phyloP scores from a whole-genome alignment of 2,888 invertebrate genomes.

The Phaonia tiefii region DNA sequence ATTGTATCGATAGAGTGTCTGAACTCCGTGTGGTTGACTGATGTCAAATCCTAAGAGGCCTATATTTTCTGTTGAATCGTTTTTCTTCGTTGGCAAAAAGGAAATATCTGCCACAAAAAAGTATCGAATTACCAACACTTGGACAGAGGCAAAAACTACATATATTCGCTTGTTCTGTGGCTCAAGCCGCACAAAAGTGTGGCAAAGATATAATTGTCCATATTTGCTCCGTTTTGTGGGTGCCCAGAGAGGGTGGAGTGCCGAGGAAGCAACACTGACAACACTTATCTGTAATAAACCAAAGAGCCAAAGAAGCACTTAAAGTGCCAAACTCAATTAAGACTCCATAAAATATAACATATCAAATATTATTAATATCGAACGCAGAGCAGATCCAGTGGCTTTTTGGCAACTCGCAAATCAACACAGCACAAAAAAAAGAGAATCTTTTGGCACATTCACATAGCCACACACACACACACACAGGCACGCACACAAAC shows the following conservation, averaged over 20 bases:
- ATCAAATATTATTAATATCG: constrained; percentile 41
- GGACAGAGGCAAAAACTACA: constrained; percentile 26
- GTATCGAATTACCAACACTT: constrained; percentile 66
- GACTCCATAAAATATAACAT: constrained; percentile 35
- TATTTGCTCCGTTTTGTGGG: constrained; percentile 12
- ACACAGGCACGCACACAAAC: too few relatives aligned
- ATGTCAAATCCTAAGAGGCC: constrained; percentile 41
- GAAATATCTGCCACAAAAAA: constrained; percentile 42
- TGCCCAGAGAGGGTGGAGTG: too few relatives aligned
- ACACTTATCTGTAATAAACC: constrained; percentile 53
- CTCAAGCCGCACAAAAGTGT: constrained; percentile 28
- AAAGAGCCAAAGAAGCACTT: constrained; percentile 57
- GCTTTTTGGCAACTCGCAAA: constrained; percentile 5
- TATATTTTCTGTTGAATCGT: constrained; percentile 19
- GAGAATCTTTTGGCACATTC: neutral
- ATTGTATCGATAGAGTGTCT: constrained; percentile 20
- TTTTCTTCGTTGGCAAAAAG: constrained; percentile 52
- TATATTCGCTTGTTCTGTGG: neutral
- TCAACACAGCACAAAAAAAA: constrained; percentile 6
- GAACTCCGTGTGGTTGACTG: neutral
- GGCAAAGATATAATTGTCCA: constrained; percentile 37
- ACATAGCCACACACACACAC: too few relatives aligned
- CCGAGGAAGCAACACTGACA: constrained; percentile 29
- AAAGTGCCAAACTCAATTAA: constrained; percentile 61
- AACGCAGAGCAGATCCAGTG: neutral